Evolutionary conservation across 2,888 invertebrate species (phyloP).

Genomic region (Ditylenchus weischeri): DNA sequence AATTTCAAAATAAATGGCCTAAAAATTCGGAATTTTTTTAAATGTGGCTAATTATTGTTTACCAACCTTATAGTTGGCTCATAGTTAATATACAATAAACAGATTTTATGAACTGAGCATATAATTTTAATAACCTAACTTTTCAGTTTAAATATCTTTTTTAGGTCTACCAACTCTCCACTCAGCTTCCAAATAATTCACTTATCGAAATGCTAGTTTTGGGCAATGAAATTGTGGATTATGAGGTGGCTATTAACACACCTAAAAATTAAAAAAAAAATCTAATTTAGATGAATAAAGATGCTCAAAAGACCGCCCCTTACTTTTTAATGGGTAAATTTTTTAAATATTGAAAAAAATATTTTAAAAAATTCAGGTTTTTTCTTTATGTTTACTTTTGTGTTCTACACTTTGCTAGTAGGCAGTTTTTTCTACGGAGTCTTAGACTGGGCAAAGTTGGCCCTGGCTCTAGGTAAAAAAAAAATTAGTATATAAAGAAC

Average conservation of each 20-base stretch:
- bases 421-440: constrained; percentile 38
- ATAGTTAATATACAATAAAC: too few species aligned
- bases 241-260: constrained; percentile 29
- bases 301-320: constrained; percentile 50
- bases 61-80: too few species aligned
- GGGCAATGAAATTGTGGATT: constrained; percentile 56
- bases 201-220: constrained; percentile 44
- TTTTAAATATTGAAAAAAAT: not conserved
- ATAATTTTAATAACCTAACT: too few species aligned
- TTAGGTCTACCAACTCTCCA: constrained; percentile 37
- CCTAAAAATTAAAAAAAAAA: too few species aligned
- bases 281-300: constrained; percentile 48
- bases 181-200: constrained; percentile 24
- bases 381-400: constrained; percentile 39
- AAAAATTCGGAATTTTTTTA: too few species aligned
- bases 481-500: not conserved
- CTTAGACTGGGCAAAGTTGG: constrained; percentile 30
- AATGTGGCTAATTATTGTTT: too few species aligned
- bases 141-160: too few species aligned
- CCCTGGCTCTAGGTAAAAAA: constrained; percentile 39
- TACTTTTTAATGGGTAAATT: constrained; percentile 45
- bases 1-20: too few species aligned
- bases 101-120: too few species aligned
- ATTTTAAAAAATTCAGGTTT: constrained; percentile 34
- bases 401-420: constrained; percentile 35